Evolutionary conservation across 1,140 invertebrate species (phyloP), one percentile per base, ranked within the genome.

Genomic region (Dendroctonus ponderosae): DNA sequence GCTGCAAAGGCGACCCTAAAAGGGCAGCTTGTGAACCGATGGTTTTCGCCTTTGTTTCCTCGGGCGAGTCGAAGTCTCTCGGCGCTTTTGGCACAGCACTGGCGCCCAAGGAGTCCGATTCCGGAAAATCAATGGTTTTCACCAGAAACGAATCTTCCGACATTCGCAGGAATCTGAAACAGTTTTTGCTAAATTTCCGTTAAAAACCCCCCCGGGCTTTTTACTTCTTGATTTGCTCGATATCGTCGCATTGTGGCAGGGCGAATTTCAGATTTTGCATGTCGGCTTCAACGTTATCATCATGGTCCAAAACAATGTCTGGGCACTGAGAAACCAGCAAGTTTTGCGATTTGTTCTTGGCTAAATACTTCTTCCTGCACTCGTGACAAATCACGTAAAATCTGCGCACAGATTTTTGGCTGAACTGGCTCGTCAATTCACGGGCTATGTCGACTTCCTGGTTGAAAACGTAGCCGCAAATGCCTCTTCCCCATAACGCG

Each of bases 21-120:
- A 69, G 49, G 26, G 79, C 74, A 0, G 83, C 84, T 73, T 87
- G 85, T 56, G 82, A 82, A 6, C 81, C 82, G 5, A 87, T 48
- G 66, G 57, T 39, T 44, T 63, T 62, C 14, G 52, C 42, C 44
- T 69, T 49, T 9, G 14, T 51, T 50, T 70, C 54, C 6, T 66
- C 62, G 37, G 56, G 42, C 12, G 56, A 69, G 68, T 68, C 67
- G 42, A 44, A 71, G 58, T 76, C 72, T 9, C 64, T 60, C 6
- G 69, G 74, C 7, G 80, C 74, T 37, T 66, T 69, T 3, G 78
- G 76, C 5, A 85, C 77, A 7, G 78, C 74, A 12, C 76, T 77
- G 6, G 79, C 73, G 7, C 86, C 86, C 5, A 88, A 74, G 6
- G 85, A 84, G 75, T 88, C 86, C 0, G 58, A 15, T 12, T 44